Evolutionary conservation across 2,888 invertebrate species (phyloP).

Genomic region (Melinopterus prodromus): DNA sequence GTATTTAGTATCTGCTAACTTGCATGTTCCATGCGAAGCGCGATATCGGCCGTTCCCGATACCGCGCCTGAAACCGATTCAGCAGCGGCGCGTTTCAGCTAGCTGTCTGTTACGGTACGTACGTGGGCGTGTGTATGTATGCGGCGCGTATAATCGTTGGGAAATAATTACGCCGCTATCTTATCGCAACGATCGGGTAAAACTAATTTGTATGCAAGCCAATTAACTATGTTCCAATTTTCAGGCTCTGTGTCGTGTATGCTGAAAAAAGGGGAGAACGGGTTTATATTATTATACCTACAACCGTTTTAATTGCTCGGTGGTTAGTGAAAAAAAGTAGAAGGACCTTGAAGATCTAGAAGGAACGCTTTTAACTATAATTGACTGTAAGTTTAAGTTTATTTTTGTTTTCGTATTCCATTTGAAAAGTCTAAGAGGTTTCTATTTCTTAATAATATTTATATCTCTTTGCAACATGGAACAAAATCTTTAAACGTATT

Average conservation of each 20-base stretch:
- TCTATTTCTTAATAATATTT: too few relatives aligned
- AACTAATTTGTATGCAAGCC: slow-evolving; percentile 48
- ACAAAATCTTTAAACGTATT: too few relatives aligned
- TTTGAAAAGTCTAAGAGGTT: too few relatives aligned
- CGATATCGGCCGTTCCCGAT: slow-evolving; percentile 11
- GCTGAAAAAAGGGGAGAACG: neutral
- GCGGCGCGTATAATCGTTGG: slow-evolving; percentile 47
- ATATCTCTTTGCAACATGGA: too few relatives aligned
- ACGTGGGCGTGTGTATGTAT: slow-evolving; percentile 7
- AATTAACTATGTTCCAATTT: slow-evolving; percentile 36
- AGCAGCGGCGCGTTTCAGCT: slow-evolving; percentile 7
- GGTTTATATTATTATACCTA: neutral
- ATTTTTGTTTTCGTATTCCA: too few relatives aligned
- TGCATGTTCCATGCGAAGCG: slow-evolving; percentile 29
- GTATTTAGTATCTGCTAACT: slow-evolving; percentile 31
- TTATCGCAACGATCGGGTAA: slow-evolving; percentile 53
- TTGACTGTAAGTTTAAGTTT: too few relatives aligned
- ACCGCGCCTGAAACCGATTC: slow-evolving; percentile 31
- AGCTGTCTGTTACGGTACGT: slow-evolving; percentile 15
- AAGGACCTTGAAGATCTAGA: too few relatives aligned
- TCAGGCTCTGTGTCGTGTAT: neutral
- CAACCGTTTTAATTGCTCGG: neutral
- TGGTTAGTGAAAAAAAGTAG: too few relatives aligned
- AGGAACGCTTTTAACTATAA: too few relatives aligned
- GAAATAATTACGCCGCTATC: slow-evolving; percentile 57